Conservation (phyloP, 2,797 vertebrate species). For the Trichosurus vulpecula region DNA sequence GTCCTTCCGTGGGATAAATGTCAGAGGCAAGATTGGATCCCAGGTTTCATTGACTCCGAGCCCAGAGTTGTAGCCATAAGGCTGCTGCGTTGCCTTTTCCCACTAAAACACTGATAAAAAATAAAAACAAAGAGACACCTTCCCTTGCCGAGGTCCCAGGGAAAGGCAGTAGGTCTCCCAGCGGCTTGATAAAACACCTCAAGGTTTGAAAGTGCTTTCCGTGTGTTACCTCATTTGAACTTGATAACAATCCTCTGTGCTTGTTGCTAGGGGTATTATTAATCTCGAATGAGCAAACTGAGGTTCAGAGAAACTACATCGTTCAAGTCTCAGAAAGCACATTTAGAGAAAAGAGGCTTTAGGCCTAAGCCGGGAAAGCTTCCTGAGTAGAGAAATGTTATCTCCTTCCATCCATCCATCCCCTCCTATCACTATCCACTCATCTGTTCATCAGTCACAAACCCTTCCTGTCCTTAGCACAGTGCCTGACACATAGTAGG, state of each 20-base stretch:
- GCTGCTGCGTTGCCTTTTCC: neutral
- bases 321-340: neutral
- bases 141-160: neutral
- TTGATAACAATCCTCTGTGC: neutral
- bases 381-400: neutral
- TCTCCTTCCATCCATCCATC: neutral
- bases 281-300: neutral
- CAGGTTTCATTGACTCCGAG: neutral
- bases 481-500: neutral
- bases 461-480: neutral
- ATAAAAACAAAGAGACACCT: neutral
- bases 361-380: neutral
- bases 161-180: neutral
- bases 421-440: neutral
- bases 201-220: neutral
- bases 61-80: neutral
- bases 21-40: neutral
- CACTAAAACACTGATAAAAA: neutral
- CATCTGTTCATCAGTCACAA: neutral
- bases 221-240: neutral
- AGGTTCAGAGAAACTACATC: neutral
- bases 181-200: neutral
- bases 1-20: neutral
- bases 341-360: neutral
- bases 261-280: neutral